These are phyloP conservation scores for Liparis tanakae DNA, from an alignment of 2,797 vertebrate species.

Conservation along the genomic window DNA sequence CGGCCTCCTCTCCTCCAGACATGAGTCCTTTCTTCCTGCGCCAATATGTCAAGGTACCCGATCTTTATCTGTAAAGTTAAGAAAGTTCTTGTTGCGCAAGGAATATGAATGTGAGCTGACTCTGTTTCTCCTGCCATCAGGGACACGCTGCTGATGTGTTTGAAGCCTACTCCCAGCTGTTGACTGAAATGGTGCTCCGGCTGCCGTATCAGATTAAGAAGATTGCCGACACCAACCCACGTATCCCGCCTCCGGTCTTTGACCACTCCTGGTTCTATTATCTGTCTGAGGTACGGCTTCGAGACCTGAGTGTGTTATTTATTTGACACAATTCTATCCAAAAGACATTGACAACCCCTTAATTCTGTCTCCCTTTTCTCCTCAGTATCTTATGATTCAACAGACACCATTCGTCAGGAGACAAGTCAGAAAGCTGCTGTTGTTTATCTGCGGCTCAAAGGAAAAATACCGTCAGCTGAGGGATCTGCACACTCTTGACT, in stretches of 20 bases:
- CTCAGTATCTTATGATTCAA: conserved; percentile 98
- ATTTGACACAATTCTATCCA: neutral
- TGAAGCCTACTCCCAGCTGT: conserved; percentile 97
- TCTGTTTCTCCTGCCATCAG: conserved; percentile 70
- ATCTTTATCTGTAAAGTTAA: neutral
- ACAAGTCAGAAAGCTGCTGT: conserved; percentile 95
- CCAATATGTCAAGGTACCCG: conserved; percentile 95
- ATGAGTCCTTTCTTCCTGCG: conserved; percentile 99
- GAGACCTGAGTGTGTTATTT: neutral
- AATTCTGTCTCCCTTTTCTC: conserved; percentile 13
- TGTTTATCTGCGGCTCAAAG: conserved; percentile 98
- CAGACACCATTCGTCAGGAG: conserved; percentile 97
- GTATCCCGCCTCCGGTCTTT: conserved; percentile 95
- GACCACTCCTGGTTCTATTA: conserved; percentile 99
- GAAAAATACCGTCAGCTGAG: conserved; percentile 98
- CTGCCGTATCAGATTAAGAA: conserved; percentile 99
- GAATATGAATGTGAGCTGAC: neutral
- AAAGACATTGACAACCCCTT: neutral
- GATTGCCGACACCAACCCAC: conserved; percentile 95
- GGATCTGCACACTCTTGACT: conserved; percentile 96
- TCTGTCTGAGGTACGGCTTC: conserved; percentile 90
- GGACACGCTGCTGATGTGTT: conserved; percentile 98
- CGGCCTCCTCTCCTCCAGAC: conserved; percentile 94
- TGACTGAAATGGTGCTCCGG: conserved; percentile 98
- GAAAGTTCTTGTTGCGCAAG: neutral